Evolutionary conservation across 2,888 invertebrate species (phyloP), one percentile per base, ranked within the genome.

Genomic region (Metellina segmentata): DNA sequence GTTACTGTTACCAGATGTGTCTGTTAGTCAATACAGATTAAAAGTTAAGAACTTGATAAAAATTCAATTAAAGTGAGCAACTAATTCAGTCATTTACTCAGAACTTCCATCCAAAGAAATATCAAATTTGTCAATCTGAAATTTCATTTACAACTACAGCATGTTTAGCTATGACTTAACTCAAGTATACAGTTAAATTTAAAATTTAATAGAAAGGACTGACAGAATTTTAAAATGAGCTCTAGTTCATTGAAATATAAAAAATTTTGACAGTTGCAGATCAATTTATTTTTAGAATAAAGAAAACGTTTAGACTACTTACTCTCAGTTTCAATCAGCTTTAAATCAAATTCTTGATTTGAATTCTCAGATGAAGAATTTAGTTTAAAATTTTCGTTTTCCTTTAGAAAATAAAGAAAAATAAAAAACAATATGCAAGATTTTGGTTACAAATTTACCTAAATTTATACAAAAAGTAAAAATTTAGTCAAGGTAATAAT

Each of bases 301-400:
- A 75, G 7, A 78, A 53, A 16, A 20, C n/a, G 34, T 34, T 34
- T 34, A 34, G 34, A 34, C 34, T 77, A 94, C 94, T 94, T 93
- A 95, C 95, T 95, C 93, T 95, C 95, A 75, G 94, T 94, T 91
- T 94, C 94, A 16, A 94, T 94, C 53, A 95, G 93, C 93, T 94
- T 94, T 95, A 94, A 94, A 95, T 96, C 94, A 95, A 96, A 94
- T 95, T 96, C 85, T 95, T 94, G 94, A 95, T 96, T 94, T 95
- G 96, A 94, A 96, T 96, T 94, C 96, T 96, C 72, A 95, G 95
- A 88, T 96, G 95, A 94, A 61, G 94, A 87, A 77, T 94, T 94
- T 77, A 93, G 94, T 89, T 94, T 94, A 19, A 95, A 92, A 19
- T 93, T 93, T 94, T 96, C 96, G 94, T 96, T 96, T 92, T 96